Evolutionary conservation across 1,140 invertebrate genomes (phyloP), one percentile per base, ranked within the genome.

Genomic region (Trichonephila inaurata): DNA sequence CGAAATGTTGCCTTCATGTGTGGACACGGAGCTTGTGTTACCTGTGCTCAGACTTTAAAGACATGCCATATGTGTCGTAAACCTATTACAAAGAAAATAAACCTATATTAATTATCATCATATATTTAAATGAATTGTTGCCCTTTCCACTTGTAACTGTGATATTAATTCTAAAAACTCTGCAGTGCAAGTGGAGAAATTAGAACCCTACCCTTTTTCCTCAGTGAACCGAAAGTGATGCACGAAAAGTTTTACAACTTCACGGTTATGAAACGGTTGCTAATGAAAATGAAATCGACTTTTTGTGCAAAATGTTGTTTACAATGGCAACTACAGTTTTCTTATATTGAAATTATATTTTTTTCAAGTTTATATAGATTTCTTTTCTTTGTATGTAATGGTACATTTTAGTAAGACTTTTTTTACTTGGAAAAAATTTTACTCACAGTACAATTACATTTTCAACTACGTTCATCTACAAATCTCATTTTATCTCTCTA

Each of bases 61-160:
- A 98, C 97, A 12, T 99, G 98, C 96, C 98, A 99, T 96, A 99
- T 99, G 98, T 99, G 98, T 96, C 97, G 98, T 62, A 98, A 98
- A 96, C 97, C 97, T 12, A 98, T 99, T 95, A 97, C 97, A 21
- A 98, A 98, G 95, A 98, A 98, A 95, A 99, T 99, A 94, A 98
- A 98, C 96, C 96, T 98, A 58, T 96, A 96, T 94, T 95, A 91
- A 95, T 51, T 60, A 33, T 61, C 24, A 89, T 44, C 14, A 77
- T 40, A 6, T 40, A 77, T 77, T 77, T 77, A 77, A 77, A 16
- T 77, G 24, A 19, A 18, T 77, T 40, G 28, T 77, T 77, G 33
- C 28, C 7, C 28, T 77, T 77, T 19, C 72, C 72, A 77, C 72
- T 77, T 12, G 72, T 33, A 16, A 33, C 28, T 77, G 72, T 77